Conservation (phyloP, 2,797 vertebrate genomes). For the Cryptoblepharus egeriae region DNA sequence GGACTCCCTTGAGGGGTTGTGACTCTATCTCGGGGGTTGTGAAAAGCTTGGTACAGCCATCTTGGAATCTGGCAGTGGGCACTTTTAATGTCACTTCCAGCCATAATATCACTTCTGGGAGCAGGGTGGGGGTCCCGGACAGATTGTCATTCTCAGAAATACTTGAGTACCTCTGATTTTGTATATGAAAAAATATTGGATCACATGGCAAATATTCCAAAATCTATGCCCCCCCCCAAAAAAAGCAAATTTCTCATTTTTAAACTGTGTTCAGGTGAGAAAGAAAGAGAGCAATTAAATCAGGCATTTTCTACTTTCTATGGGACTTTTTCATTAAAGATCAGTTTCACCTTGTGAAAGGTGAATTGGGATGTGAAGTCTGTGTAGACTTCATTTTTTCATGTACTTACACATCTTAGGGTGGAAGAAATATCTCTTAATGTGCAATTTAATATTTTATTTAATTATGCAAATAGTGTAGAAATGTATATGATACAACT, state of each 20-base stretch:
- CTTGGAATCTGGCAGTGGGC: too few species aligned
- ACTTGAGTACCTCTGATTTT: too few species aligned
- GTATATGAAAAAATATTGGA: neutral
- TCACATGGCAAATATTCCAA: neutral
- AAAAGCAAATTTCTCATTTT: too few species aligned
- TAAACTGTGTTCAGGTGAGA: too few species aligned
- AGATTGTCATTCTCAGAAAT: too few species aligned
- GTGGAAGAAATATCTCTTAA: neutral
- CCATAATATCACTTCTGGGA: too few species aligned
- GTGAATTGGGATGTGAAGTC: neutral
- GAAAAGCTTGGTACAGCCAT: too few species aligned
- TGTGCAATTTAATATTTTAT: neutral
- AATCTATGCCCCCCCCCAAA: neutral
- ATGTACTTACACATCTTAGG: neutral
- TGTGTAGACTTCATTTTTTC: neutral
- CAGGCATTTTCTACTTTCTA: neutral
- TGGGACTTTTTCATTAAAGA: neutral
- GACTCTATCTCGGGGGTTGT: too few species aligned
- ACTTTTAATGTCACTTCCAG: too few species aligned
- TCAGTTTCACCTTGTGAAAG: neutral
- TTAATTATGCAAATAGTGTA: neutral
- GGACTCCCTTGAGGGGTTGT: too few species aligned
- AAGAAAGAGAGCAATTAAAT: neutral
- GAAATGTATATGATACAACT: neutral
- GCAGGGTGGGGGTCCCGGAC: too few species aligned